Percentiles rank a stretch among this genome's conserved stretches.
Evolutionary conservation across 2,888 invertebrate genomes (phyloP).

Genomic region (Apotomis capreana): DNA sequence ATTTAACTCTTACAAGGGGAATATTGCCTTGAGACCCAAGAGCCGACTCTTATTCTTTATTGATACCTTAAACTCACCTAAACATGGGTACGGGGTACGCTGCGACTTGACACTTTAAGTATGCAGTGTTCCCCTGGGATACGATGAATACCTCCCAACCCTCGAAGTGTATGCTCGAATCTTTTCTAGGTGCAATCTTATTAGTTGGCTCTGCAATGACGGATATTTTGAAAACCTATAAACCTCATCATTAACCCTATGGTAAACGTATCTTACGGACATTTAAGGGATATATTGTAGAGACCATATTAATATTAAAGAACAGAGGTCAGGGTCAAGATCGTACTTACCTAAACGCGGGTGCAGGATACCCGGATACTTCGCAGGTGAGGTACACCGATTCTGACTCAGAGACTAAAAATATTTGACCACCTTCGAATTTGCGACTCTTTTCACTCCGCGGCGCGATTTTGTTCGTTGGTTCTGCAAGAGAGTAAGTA

Average conservation of each 20-base stretch:
- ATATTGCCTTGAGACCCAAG: neutral
- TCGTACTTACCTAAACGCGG: slow-evolving; percentile 74
- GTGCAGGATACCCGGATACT: slow-evolving; percentile 81
- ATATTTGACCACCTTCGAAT: slow-evolving; percentile 71
- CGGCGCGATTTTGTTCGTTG: slow-evolving; percentile 87
- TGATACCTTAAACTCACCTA: slow-evolving; percentile 83
- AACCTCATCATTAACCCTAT: slow-evolving; percentile 5
- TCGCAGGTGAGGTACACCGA: slow-evolving; percentile 79
- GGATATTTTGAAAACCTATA: slow-evolving; percentile 42
- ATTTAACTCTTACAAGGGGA: neutral
- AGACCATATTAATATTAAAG: neutral
- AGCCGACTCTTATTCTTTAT: neutral
- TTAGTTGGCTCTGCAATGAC: slow-evolving; percentile 80
- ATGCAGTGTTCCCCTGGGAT: slow-evolving; percentile 76
- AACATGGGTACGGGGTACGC: slow-evolving; percentile 87
- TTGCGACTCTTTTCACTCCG: slow-evolving; percentile 76
- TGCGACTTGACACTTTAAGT: slow-evolving; percentile 87
- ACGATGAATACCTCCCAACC: slow-evolving; percentile 86
- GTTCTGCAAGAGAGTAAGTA: slow-evolving; percentile 83
- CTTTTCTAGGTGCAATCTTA: slow-evolving; percentile 85
- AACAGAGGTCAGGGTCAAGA: neutral
- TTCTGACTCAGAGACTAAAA: slow-evolving; percentile 65
- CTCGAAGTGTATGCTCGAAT: slow-evolving; percentile 83
- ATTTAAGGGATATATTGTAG: slow-evolving; percentile 1
- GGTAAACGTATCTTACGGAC: slow-evolving; percentile 18